A percentile compares a stretch with the other conserved stretches of the same genome.
Evolutionary conservation across 1,140 invertebrate genomes (phyloP).

Genomic region (Drosophila bipectinata): DNA sequence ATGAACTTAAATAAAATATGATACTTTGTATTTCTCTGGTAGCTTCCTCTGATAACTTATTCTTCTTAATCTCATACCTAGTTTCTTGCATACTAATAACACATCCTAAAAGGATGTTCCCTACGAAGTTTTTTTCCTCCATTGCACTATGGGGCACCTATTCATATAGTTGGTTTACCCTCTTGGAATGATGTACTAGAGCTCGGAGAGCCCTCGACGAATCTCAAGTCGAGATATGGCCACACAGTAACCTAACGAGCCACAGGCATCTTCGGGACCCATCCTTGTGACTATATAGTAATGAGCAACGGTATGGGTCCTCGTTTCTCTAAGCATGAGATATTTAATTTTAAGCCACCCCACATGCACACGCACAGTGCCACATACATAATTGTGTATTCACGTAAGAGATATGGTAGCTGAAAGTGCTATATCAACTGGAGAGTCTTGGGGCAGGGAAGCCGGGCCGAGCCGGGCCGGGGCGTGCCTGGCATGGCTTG

Average conservation of each 20-base stretch:
- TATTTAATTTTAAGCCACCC: slow-evolving; percentile 73
- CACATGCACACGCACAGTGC: slow-evolving; percentile 30
- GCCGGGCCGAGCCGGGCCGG: background rate
- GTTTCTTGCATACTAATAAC: background rate
- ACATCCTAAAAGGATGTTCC: background rate
- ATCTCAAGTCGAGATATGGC: slow-evolving; percentile 69
- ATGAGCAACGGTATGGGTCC: slow-evolving; percentile 57
- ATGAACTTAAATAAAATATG: too few relatives aligned
- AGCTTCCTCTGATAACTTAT: background rate
- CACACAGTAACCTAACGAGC: slow-evolving; percentile 71
- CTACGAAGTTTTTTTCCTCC: slow-evolving; percentile 2
- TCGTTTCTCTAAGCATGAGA: slow-evolving; percentile 60
- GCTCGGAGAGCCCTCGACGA: slow-evolving; percentile 44
- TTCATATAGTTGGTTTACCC: slow-evolving; percentile 41
- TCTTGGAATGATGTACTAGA: slow-evolving; percentile 40
- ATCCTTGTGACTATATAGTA: slow-evolving; percentile 60
- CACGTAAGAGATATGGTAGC: slow-evolving; percentile 75
- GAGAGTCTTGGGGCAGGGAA: background rate
- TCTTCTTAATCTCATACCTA: background rate
- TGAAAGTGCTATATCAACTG: slow-evolving; percentile 66
- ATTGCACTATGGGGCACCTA: slow-evolving; percentile 22
- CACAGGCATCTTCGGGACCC: slow-evolving; percentile 4
- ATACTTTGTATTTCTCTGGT: too few relatives aligned
- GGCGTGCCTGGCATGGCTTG: slow-evolving; percentile 24
- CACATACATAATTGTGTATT: slow-evolving; percentile 79